A percentile compares a stretch with the other conserved stretches of the same genome.
Evolutionary conservation across 2,888 invertebrate genomes (phyloP).

Genomic region (Pilophorus perplexus): DNA sequence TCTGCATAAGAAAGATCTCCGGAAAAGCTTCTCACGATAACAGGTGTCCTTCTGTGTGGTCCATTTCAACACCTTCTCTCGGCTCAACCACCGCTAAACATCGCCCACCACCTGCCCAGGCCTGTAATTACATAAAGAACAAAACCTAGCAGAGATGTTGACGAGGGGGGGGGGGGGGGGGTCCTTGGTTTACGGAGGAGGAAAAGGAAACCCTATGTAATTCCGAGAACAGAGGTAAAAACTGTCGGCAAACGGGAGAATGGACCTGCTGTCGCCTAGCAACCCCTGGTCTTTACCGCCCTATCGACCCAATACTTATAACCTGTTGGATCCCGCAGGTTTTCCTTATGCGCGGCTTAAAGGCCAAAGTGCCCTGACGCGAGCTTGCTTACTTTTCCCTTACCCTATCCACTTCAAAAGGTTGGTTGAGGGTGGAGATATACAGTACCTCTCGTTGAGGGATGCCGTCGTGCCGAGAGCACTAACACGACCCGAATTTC

Average conservation of each 20-base stretch:
- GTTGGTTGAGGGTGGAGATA: neutral
- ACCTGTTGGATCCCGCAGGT: constrained; percentile 10
- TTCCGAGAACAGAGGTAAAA: constrained; percentile 5
- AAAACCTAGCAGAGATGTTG: constrained; percentile 2
- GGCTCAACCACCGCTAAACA: too few species aligned
- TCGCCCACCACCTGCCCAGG: too few species aligned
- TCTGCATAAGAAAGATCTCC: too few species aligned
- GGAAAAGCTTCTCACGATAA: too few species aligned
- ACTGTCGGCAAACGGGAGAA: neutral
- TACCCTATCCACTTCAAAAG: neutral
- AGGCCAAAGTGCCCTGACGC: neutral
- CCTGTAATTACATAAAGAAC: too few species aligned
- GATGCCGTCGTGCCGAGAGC: too few species aligned
- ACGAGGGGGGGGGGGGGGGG: neutral
- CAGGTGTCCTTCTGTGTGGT: too few species aligned
- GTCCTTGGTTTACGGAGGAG: too few species aligned
- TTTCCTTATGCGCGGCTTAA: constrained; percentile 2
- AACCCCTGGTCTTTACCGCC: constrained; percentile 3
- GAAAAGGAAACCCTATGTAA: constrained; percentile 4
- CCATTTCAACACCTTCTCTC: too few species aligned
- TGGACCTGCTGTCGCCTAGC: neutral
- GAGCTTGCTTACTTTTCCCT: neutral
- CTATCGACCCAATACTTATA: neutral
- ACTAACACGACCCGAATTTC: too few species aligned
- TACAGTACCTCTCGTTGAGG: neutral